Conservation (phyloP, 1,140 invertebrate species). For the Aphelenchoides fujianensis region DNA sequence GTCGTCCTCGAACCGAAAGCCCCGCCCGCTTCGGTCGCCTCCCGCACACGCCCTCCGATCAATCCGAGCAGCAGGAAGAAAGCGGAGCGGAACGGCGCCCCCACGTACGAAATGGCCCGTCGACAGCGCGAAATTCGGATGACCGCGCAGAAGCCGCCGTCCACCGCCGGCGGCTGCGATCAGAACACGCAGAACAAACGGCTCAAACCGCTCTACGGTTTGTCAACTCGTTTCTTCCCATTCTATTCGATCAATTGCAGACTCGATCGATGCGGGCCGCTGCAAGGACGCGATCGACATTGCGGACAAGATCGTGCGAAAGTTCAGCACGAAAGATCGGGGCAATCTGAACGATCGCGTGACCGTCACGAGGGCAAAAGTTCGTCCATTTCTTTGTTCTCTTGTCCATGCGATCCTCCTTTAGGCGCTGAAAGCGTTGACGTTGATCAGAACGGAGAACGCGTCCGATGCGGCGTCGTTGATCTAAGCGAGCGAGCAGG, state of each 20-base stretch:
- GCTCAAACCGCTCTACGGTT: slow-evolving; percentile 22
- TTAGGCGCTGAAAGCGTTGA: slow-evolving; percentile 78
- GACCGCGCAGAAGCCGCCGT: background rate
- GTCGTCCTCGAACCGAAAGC: background rate
- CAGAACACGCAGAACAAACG: slow-evolving; percentile 9
- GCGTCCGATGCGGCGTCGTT: slow-evolving; percentile 74
- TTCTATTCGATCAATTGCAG: slow-evolving; percentile 68
- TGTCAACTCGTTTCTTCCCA: background rate
- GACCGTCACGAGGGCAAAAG: background rate
- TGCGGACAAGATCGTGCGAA: slow-evolving; percentile 74
- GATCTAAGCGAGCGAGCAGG: slow-evolving; percentile 73
- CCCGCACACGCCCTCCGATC: too few relatives aligned
- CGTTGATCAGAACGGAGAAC: slow-evolving; percentile 79
- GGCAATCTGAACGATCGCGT: background rate
- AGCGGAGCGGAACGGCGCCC: too few relatives aligned
- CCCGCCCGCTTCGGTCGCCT: too few relatives aligned
- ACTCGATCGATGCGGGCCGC: slow-evolving; percentile 89
- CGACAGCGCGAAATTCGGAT: slow-evolving; percentile 8
- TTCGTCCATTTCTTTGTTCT: background rate
- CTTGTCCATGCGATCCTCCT: slow-evolving; percentile 59
- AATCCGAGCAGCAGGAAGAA: too few relatives aligned
- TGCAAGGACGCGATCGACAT: slow-evolving; percentile 97
- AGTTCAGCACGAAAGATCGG: background rate
- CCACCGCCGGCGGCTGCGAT: background rate
- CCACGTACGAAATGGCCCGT: background rate